Percentiles rank a stretch among this genome's conserved stretches.
These are phyloP conservation scores for Hylyphantes graminicola DNA, from an alignment of 1,140 invertebrate species.

Conservation along the genomic window DNA sequence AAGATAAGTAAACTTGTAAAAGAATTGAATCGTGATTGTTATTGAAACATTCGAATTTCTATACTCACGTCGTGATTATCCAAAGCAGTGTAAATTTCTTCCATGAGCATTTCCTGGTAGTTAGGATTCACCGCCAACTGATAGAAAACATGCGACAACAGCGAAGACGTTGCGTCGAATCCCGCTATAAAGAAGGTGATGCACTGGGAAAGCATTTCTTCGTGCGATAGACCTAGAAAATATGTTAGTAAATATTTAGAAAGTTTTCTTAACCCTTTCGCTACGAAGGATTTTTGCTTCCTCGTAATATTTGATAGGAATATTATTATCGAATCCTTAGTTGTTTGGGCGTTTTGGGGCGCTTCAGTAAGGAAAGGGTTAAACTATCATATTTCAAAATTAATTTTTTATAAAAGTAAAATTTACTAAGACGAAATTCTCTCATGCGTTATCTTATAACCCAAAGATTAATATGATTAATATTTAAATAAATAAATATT, in stretches of 20 bases:
- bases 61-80: conserved; percentile 7
- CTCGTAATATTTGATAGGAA: too few species aligned
- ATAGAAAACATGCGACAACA: conserved; percentile 64
- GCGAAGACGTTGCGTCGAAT: conserved; percentile 65
- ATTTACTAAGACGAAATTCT: too few species aligned
- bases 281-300: too few species aligned
- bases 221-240: conserved; percentile 25
- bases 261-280: not conserved
- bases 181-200: conserved; percentile 67
- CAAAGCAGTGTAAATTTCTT: conserved; percentile 47
- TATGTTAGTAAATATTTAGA: not conserved
- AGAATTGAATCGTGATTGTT: not conserved
- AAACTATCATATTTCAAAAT: too few species aligned
- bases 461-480: too few species aligned
- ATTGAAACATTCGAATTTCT: not conserved
- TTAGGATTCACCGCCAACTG: conserved; percentile 66
- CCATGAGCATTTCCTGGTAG: conserved; percentile 61
- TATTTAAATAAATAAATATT: too few species aligned
- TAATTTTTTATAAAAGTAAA: too few species aligned
- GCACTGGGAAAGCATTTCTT: conserved; percentile 63
- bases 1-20: not conserved
- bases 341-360: too few species aligned
- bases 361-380: too few species aligned
- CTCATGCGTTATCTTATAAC: too few species aligned
- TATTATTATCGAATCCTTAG: too few species aligned